phyloP scores from a whole-genome alignment of 2,113 vertebrate species.

The Diphyllodes magnificus region DNA sequence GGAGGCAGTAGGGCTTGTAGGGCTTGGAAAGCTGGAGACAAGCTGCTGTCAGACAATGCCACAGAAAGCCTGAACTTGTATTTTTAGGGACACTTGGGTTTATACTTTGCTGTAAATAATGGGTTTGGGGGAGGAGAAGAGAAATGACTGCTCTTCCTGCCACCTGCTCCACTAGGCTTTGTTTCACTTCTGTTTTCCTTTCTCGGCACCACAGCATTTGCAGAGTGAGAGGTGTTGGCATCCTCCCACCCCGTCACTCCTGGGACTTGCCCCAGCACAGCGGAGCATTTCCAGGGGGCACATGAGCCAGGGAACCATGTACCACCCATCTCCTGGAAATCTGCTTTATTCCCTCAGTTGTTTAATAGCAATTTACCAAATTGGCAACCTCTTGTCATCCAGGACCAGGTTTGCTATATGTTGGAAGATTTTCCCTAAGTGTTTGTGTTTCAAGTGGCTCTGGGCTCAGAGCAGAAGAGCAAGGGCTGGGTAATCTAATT shows the following conservation, averaged over 20 bases:
- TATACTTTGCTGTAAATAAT: slow-evolving; percentile 10
- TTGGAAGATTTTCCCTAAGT: not conserved
- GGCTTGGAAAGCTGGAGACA: not conserved
- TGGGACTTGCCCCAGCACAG: not conserved
- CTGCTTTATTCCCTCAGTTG: not conserved
- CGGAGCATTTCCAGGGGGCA: not conserved
- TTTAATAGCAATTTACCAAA: not conserved
- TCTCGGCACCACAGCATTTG: not conserved
- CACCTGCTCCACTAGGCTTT: not conserved
- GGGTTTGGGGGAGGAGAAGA: not conserved
- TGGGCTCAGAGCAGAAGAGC: not conserved
- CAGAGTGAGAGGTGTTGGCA: not conserved
- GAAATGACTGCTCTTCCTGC: slow-evolving; percentile 10
- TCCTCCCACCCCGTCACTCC: not conserved
- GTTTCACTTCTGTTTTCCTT: not conserved
- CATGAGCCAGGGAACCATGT: not conserved
- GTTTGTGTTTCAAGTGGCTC: not conserved
- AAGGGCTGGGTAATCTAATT: not conserved
- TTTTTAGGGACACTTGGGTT: slow-evolving; percentile 14
- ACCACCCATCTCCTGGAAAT: not conserved
- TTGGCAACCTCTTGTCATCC: not conserved
- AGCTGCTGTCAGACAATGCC: not conserved
- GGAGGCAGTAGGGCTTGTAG: fast-evolving
- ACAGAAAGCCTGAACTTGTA: not conserved
- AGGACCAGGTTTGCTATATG: not conserved